These are phyloP conservation scores for Halictus rubicundus DNA, from an alignment of 1,140 invertebrate species.

Conservation along the genomic window DNA sequence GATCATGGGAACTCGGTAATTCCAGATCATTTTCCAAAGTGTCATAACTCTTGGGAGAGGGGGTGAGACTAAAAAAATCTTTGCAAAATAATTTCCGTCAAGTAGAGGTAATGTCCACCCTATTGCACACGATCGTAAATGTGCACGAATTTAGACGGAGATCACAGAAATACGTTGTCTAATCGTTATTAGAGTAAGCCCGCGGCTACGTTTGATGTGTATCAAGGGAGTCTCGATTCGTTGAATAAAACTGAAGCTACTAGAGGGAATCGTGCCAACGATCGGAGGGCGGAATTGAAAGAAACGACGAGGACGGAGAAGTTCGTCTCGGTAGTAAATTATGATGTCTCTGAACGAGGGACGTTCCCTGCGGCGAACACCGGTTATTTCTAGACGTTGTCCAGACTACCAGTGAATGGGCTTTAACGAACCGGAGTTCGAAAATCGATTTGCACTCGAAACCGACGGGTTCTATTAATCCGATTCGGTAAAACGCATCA, in stretches of 20 bases:
- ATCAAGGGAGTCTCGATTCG: too few species aligned
- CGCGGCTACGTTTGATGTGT: not conserved
- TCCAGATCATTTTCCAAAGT: too few species aligned
- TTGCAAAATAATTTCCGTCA: too few species aligned
- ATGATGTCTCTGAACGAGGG: not conserved
- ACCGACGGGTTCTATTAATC: too few species aligned
- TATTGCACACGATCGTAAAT: too few species aligned
- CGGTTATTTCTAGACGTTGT: slow-evolving; percentile 13
- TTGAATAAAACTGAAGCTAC: too few species aligned
- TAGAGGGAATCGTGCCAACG: too few species aligned
- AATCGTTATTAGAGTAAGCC: not conserved
- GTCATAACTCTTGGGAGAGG: too few species aligned
- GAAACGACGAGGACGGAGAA: not conserved
- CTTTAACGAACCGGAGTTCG: slow-evolving; percentile 32
- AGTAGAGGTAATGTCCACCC: too few species aligned
- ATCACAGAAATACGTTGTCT: not conserved
- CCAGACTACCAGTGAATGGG: slow-evolving; percentile 14
- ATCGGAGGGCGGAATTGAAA: not conserved
- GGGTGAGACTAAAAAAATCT: too few species aligned
- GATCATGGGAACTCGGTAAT: too few species aligned
- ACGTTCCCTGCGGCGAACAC: not conserved
- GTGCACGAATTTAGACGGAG: slow-evolving; percentile 6
- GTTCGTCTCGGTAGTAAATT: not conserved
- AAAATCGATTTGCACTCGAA: not conserved
- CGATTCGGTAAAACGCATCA: too few species aligned